Evolutionary conservation across 1,140 invertebrate species (phyloP).

Genomic region (Drosophila parvula): DNA sequence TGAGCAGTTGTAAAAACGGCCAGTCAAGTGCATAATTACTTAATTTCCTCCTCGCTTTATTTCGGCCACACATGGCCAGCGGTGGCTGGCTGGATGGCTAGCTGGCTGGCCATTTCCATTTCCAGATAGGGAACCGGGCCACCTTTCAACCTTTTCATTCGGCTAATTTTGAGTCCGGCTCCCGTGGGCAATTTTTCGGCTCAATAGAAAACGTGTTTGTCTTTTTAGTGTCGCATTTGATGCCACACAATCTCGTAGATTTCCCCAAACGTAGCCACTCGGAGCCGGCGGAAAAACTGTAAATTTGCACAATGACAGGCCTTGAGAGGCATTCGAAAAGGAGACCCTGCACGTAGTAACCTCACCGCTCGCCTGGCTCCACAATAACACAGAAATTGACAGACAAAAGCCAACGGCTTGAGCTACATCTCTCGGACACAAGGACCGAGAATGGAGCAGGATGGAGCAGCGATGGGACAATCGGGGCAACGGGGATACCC

Average conservation of each 20-base stretch:
- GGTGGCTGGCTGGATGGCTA: constrained; percentile 12
- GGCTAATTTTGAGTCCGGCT: constrained; percentile 54
- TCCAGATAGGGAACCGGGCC: constrained; percentile 22
- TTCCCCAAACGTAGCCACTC: constrained; percentile 66
- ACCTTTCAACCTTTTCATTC: constrained; percentile 53
- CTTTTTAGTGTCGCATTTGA: constrained; percentile 74
- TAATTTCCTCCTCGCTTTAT: constrained; percentile 61
- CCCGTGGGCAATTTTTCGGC: constrained; percentile 40
- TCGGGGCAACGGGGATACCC: constrained; percentile 26
- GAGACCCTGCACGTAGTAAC: constrained; percentile 71
- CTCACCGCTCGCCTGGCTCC: constrained; percentile 24
- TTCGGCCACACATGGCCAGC: constrained; percentile 42
- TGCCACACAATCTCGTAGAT: constrained; percentile 70
- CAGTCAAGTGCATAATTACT: constrained; percentile 82
- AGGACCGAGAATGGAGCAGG: constrained; percentile 14
- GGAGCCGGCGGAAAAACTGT: constrained; percentile 58
- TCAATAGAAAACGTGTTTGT: constrained; percentile 68
- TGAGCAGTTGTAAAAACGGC: constrained; percentile 57
- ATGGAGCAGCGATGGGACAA: constrained; percentile 18
- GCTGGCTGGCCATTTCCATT: constrained; percentile 16
- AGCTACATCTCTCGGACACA: constrained; percentile 49
- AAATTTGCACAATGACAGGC: constrained; percentile 74
- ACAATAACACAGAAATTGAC: constrained; percentile 70
- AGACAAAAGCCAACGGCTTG: constrained; percentile 62
- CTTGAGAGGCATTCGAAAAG: constrained; percentile 50